Conservation (phyloP, 2,888 invertebrate genomes). For the Drosophila lacicola region DNA sequence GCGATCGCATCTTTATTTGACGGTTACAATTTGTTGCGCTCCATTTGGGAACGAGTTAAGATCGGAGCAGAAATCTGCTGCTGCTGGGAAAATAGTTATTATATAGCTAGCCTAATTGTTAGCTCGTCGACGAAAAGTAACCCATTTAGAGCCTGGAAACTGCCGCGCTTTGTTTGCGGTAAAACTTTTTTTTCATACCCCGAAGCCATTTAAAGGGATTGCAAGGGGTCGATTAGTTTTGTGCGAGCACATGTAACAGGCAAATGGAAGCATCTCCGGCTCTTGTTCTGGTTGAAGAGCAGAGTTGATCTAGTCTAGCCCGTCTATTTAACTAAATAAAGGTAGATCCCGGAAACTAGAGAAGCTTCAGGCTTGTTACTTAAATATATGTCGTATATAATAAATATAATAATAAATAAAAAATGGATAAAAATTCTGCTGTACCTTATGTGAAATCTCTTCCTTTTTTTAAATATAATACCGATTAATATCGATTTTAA, state of each 20-base stretch:
- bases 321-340: too few relatives aligned
- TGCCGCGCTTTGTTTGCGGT: slow-evolving; percentile 62
- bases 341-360: too few relatives aligned
- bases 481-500: too few relatives aligned
- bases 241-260: neutral
- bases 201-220: fast-evolving
- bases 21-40: slow-evolving; percentile 41
- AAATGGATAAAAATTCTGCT: too few relatives aligned
- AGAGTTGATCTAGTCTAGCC: too few relatives aligned
- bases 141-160: slow-evolving; percentile 29
- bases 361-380: too few relatives aligned
- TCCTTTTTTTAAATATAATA: too few relatives aligned
- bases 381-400: too few relatives aligned
- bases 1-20: slow-evolving; percentile 27
- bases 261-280: neutral
- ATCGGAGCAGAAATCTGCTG: slow-evolving; percentile 3
- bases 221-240: neutral
- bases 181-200: slow-evolving; percentile 43
- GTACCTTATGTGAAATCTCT: too few relatives aligned
- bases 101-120: slow-evolving; percentile 34
- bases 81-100: slow-evolving; percentile 21
- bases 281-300: too few relatives aligned
- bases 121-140: slow-evolving; percentile 53
- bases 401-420: too few relatives aligned
- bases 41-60: slow-evolving; percentile 18